phyloP scores from a whole-genome alignment of 2,113 vertebrate species.

The Pollimyrus isidori region DNA sequence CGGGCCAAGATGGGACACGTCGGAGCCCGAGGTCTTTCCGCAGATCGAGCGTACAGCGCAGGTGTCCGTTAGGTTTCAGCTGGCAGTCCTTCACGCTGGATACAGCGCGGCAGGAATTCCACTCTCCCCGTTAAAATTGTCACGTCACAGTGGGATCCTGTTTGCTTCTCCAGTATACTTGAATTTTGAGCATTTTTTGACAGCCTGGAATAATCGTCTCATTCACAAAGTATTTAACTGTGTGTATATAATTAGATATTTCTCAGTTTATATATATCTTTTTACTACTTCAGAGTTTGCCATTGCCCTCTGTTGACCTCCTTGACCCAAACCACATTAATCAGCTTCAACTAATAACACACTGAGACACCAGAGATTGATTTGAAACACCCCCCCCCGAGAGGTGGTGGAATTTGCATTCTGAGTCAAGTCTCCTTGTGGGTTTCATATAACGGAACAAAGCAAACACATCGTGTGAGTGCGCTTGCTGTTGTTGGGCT shows the following conservation, averaged over 20 bases:
- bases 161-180: slow-evolving; percentile 34
- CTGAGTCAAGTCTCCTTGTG: slow-evolving; percentile 1
- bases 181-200: slow-evolving; percentile 41
- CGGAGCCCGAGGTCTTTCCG: slow-evolving; percentile 1
- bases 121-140: slow-evolving; percentile 6
- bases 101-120: not conserved
- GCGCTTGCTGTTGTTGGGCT: not conserved
- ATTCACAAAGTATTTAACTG: slow-evolving; percentile 50
- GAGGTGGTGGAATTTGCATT: slow-evolving; percentile 9
- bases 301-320: slow-evolving; percentile 32
- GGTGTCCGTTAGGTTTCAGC: not conserved
- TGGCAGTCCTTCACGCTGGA: not conserved
- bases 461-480: not conserved
- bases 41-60: slow-evolving; percentile 7
- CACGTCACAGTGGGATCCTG: not conserved
- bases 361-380: slow-evolving; percentile 26
- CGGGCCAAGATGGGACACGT: slow-evolving; percentile 14
- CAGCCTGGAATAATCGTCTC: slow-evolving; percentile 49
- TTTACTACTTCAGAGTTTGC: slow-evolving; percentile 28
- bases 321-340: slow-evolving; percentile 48
- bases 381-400: slow-evolving; percentile 23
- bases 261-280: not conserved
- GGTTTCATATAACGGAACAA: not conserved
- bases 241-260: not conserved
- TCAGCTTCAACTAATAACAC: slow-evolving; percentile 55